These are phyloP conservation scores for Ariolimax columbianus DNA, from an alignment of 2,888 invertebrate species.

Conservation along the genomic window DNA sequence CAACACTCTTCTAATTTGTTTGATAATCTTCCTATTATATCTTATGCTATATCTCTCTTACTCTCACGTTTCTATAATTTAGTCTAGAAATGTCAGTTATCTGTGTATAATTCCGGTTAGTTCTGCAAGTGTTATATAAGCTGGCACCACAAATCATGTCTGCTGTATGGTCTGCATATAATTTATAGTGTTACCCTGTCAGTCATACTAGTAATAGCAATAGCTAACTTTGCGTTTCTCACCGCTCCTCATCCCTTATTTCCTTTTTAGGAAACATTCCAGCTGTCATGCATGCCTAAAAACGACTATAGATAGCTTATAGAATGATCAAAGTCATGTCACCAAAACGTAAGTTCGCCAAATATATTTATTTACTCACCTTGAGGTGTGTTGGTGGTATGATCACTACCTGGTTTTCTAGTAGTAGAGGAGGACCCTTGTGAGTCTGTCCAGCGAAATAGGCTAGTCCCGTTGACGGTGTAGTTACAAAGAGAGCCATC, in stretches of 20 bases:
- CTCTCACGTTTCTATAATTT: no score
- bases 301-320: background rate
- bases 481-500: constrained; percentile 65
- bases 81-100: no score
- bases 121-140: no score
- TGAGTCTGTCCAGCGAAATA: constrained; percentile 68
- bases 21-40: no score
- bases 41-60: no score
- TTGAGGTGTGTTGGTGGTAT: constrained; percentile 61
- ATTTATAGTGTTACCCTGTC: no score
- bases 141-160: no score
- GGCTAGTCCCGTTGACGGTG: constrained; percentile 63
- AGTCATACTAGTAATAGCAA: no score
- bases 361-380: background rate
- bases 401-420: constrained; percentile 70
- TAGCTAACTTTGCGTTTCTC: no score
- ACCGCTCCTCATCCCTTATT: background rate
- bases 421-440: constrained; percentile 58
- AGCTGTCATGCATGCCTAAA: background rate
- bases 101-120: no score
- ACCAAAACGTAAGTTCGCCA: background rate
- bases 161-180: no score
- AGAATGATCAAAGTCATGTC: background rate
- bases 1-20: no score
- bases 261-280: background rate